A percentile compares a stretch with the other conserved stretches of the same genome.
These are phyloP conservation scores for Drosophila cracens DNA, from an alignment of 2,888 invertebrate species.

Conservation along the genomic window DNA sequence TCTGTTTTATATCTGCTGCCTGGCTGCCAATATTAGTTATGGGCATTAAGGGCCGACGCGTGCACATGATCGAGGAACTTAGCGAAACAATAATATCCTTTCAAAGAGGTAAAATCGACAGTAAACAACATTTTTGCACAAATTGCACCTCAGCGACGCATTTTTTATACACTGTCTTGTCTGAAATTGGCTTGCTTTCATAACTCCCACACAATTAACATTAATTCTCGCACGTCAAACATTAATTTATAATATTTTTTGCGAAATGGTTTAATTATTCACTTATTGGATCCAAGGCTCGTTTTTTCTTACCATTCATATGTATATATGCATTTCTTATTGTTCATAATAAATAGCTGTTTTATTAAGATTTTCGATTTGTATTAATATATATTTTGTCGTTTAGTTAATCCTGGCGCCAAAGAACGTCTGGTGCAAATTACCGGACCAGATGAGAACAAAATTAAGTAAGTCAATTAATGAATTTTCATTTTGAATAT, in stretches of 20 bases:
- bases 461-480: slow-evolving; percentile 91
- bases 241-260: slow-evolving; percentile 12
- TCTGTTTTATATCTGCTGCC: slow-evolving; percentile 9
- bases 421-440: slow-evolving; percentile 98
- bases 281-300: slow-evolving; percentile 29
- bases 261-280: slow-evolving; percentile 9
- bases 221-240: slow-evolving; percentile 28
- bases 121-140: not conserved
- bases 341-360: not conserved
- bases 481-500: not conserved
- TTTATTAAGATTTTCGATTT: not conserved
- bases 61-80: slow-evolving; percentile 99
- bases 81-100: slow-evolving; percentile 99
- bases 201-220: not conserved
- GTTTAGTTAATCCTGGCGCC: slow-evolving; percentile 94
- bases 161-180: slow-evolving; percentile 9
- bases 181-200: not conserved
- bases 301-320: slow-evolving; percentile 5
- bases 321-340: slow-evolving; percentile 16
- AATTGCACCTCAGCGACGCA: slow-evolving; percentile 6
- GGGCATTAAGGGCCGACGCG: slow-evolving; percentile 99
- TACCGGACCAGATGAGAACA: slow-evolving; percentile 96
- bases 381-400: slow-evolving; percentile 11
- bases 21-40: slow-evolving; percentile 89
- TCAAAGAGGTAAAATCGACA: slow-evolving; percentile 94